These are phyloP conservation scores for Rhodophaea formosa DNA, from an alignment of 2,888 invertebrate species.

Conservation along the genomic window DNA sequence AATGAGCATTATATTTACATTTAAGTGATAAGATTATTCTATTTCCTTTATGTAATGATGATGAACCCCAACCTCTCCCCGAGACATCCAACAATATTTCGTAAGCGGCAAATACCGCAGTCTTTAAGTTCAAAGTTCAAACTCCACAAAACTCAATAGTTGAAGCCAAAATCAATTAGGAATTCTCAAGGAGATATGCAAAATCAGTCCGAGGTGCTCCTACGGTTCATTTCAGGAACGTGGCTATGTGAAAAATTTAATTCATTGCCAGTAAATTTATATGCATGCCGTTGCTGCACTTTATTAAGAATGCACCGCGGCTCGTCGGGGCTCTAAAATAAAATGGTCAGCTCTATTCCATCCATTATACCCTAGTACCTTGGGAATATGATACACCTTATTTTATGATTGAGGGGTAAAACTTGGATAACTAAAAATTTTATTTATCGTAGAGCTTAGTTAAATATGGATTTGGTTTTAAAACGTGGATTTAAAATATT, in stretches of 20 bases:
- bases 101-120: no score
- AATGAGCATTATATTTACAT: no score
- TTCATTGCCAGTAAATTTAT: constrained; percentile 63
- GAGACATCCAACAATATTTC: no score
- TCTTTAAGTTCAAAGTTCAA: neutral
- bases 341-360: constrained; percentile 56
- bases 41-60: no score
- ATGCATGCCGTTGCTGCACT: constrained; percentile 69
- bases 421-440: neutral
- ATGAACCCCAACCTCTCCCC: no score
- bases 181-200: constrained; percentile 26
- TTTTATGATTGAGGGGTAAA: neutral
- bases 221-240: constrained; percentile 42
- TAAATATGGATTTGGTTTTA: neutral
- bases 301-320: constrained; percentile 65
- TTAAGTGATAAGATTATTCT: no score
- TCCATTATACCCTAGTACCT: constrained; percentile 35
- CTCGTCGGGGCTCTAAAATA: constrained; percentile 47
- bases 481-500: neutral
- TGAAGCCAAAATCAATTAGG: neutral
- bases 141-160: neutral
- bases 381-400: constrained; percentile 18
- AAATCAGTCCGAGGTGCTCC: constrained; percentile 22
- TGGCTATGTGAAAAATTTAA: constrained; percentile 67
- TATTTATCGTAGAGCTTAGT: neutral